Base-by-base conservation (phyloP, 2,888 invertebrate genomes). In the Ectemnius lituratus region DNA sequence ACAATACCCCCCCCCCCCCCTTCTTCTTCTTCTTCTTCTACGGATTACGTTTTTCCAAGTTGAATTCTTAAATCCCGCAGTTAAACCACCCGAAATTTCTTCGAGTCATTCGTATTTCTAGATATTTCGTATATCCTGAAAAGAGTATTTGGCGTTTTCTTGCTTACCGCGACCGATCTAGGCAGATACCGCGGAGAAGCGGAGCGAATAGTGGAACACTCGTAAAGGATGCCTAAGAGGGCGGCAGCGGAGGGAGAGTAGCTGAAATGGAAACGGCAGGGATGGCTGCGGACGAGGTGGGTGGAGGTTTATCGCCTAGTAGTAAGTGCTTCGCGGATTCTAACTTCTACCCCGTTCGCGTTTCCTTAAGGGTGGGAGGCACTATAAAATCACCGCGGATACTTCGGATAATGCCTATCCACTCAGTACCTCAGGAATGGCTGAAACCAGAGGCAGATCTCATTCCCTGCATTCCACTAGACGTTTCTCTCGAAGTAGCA, bases 201-300 rank as follows among this genome's bases (percentile, higher is more conserved):
- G 37, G 61, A 72, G 65, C 58, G 79, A 77, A 76, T 75, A 77
- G 78, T 84, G 80, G 81, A 77, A 79, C 75, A 83, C 83, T 85
- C 86, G 85, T 87, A 87, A 88, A 86, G 78, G 66, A 75, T 49
- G 73, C 74, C 75, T 78, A 77, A 78, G 73, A 62, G 62, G 62
- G 76, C 76, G 78, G 80, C 73, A 80, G 70, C 78, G 81, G 73
- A 78, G 71, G 69, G 82, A 78, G 81, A 81, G 79, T 80, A 80
- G 83, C 80, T 85, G 82, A 86, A 85, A 85, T 87, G 86, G 82
- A 86, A 87, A 86, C 86, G 77, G 82, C 76, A 59, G 64, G 62
- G 74, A 56, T 74, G 76, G 75, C 81, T 76, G 78, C 67, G 74
- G 70, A 74, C 68, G 64, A 75, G 69, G 79, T 80, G 78, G 82